Evolutionary conservation across 2,797 vertebrate species (phyloP).

Genomic region (Catamblyrhynchus diadema): DNA sequence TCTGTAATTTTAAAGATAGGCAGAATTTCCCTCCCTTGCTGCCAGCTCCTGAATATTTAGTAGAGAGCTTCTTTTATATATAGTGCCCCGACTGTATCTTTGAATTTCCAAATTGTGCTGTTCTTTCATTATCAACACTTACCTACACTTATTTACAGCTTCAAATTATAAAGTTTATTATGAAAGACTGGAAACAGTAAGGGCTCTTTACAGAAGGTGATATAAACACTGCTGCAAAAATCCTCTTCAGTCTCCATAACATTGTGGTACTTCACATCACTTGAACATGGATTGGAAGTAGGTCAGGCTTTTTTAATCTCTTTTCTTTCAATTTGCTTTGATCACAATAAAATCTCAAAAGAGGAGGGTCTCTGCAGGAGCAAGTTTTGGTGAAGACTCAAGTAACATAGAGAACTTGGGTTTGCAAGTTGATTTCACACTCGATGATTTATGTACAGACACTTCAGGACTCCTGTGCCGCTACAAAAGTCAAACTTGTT

Average conservation of each 20-base stretch:
- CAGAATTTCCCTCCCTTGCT: neutral
- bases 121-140: slow-evolving; percentile 7
- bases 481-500: neutral
- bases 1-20: neutral
- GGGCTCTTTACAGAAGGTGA: neutral
- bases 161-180: neutral
- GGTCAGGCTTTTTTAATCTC: neutral
- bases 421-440: neutral
- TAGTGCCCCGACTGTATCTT: neutral
- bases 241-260: neutral
- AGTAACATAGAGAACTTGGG: neutral
- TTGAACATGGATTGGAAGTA: neutral
- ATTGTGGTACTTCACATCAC: neutral
- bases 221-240: neutral
- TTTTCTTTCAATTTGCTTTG: neutral
- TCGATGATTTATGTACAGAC: neutral
- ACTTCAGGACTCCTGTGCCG: neutral
- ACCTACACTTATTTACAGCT: neutral
- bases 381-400: neutral
- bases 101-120: neutral
- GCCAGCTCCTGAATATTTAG: neutral
- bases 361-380: neutral
- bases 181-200: neutral
- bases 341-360: neutral
- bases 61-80: neutral